A percentile compares a stretch with the other conserved stretches of the same genome.
Evolutionary conservation across 2,888 invertebrate species (phyloP).

Genomic region (Rapana venosa): DNA sequence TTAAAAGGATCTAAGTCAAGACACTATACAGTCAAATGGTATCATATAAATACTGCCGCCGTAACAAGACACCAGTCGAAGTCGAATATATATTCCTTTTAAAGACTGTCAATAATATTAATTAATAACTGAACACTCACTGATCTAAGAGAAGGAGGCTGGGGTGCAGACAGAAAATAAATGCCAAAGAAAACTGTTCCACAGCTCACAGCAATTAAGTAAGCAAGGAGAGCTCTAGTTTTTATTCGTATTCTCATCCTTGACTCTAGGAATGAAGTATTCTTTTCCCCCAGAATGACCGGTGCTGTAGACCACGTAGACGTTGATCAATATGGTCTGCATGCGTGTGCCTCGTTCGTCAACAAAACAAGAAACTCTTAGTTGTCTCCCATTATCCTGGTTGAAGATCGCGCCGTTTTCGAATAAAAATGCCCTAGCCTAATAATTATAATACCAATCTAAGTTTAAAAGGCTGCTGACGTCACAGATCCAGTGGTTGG

Average conservation of each 20-base stretch:
- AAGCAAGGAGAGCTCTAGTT: conserved; percentile 27
- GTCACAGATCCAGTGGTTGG: too few relatives aligned
- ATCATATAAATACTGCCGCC: background rate
- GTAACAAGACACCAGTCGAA: background rate
- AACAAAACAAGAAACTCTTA: too few relatives aligned
- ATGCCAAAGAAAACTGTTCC: background rate
- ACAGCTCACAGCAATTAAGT: conserved; percentile 28
- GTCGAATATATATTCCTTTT: background rate
- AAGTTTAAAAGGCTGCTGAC: too few relatives aligned
- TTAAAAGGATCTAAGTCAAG: background rate
- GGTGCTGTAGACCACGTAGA: too few relatives aligned
- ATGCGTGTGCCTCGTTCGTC: too few relatives aligned
- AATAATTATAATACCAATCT: too few relatives aligned
- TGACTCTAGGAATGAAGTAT: background rate
- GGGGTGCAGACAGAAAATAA: conserved; percentile 17
- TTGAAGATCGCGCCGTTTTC: too few relatives aligned
- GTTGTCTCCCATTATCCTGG: too few relatives aligned
- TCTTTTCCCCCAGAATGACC: too few relatives aligned
- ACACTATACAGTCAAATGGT: conserved; percentile 1
- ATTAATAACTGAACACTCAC: conserved; percentile 12
- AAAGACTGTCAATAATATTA: background rate
- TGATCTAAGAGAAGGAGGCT: background rate
- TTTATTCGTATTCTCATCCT: conserved; percentile 35
- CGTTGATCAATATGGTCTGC: too few relatives aligned
- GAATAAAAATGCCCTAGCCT: too few relatives aligned